These are phyloP conservation scores for Yponomeuta evonymella DNA, from an alignment of 2,888 invertebrate genomes.

Conservation along the genomic window DNA sequence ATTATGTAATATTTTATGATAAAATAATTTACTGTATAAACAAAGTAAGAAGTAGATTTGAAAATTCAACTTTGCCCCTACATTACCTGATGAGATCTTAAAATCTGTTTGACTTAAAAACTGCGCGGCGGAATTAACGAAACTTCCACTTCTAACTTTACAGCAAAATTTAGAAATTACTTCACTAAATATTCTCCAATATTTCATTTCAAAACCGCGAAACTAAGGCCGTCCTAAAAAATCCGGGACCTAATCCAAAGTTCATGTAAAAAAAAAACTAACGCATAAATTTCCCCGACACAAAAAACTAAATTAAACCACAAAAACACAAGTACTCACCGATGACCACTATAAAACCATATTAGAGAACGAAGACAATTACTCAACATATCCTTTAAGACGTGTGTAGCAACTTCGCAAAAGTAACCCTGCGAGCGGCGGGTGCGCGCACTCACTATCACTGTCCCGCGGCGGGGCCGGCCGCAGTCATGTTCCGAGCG, in stretches of 20 bases:
- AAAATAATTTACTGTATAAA: too few species aligned
- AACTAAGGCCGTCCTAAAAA: background rate
- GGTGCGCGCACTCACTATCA: conserved; percentile 48
- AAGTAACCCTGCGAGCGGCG: background rate
- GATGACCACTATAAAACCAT: conserved; percentile 71
- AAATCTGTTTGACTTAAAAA: background rate
- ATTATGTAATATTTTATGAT: too few species aligned
- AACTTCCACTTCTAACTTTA: background rate
- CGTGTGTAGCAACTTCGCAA: background rate
- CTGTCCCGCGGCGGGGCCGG: conserved; percentile 31
- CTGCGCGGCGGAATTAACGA: background rate
- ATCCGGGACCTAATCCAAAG: background rate
- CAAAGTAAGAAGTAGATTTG: too few species aligned
- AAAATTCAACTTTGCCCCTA: background rate
- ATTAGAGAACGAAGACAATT: conserved; percentile 42
- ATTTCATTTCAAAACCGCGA: background rate
- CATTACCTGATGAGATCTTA: background rate
- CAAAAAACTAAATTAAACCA: background rate
- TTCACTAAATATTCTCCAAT: background rate
- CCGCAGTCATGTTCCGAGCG: conserved; percentile 51
- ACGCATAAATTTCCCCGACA: background rate
- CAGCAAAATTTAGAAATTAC: background rate
- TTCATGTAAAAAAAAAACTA: background rate
- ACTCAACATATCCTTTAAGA: conserved; percentile 40
- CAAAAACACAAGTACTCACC: conserved; percentile 44